These are phyloP conservation scores for Helleia helle DNA, from an alignment of 2,888 invertebrate species.

Conservation along the genomic window DNA sequence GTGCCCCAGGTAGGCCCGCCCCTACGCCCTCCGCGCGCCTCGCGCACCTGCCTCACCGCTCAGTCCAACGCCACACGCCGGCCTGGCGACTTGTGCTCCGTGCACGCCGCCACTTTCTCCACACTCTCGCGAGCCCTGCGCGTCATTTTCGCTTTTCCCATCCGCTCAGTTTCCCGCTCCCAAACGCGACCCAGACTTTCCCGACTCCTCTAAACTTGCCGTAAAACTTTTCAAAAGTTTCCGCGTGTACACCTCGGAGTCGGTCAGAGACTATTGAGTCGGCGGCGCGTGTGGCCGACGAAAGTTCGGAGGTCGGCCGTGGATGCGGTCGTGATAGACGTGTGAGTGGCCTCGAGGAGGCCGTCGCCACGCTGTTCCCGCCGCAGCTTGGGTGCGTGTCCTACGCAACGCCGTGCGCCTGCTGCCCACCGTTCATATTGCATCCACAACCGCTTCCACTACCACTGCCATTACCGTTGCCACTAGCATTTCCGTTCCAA, in stretches of 20 bases:
- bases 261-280: conserved; percentile 32
- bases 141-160: conserved; percentile 65
- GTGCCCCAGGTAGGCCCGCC: conserved; percentile 71
- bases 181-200: conserved; percentile 44
- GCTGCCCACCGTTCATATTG: conserved; percentile 65
- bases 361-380: conserved; percentile 74
- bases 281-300: conserved; percentile 58
- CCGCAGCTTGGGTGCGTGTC: conserved; percentile 73
- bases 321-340: conserved; percentile 69
- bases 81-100: conserved; percentile 65
- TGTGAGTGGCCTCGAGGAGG: conserved; percentile 68
- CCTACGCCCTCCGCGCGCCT: conserved; percentile 55
- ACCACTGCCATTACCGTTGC: conserved; percentile 62
- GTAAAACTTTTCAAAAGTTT: conserved; percentile 48
- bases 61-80: conserved; percentile 45
- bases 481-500: conserved; percentile 64
- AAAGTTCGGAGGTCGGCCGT: conserved; percentile 55
- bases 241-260: conserved; percentile 32
- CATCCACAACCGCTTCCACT: conserved; percentile 57
- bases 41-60: conserved; percentile 58
- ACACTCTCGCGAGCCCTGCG: conserved; percentile 68
- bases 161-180: conserved; percentile 61
- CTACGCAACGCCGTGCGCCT: conserved; percentile 70
- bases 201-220: conserved; percentile 37
- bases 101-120: conserved; percentile 69